phyloP scores from a whole-genome alignment of 1,140 invertebrate genomes.

The Bombyx mandarina region DNA sequence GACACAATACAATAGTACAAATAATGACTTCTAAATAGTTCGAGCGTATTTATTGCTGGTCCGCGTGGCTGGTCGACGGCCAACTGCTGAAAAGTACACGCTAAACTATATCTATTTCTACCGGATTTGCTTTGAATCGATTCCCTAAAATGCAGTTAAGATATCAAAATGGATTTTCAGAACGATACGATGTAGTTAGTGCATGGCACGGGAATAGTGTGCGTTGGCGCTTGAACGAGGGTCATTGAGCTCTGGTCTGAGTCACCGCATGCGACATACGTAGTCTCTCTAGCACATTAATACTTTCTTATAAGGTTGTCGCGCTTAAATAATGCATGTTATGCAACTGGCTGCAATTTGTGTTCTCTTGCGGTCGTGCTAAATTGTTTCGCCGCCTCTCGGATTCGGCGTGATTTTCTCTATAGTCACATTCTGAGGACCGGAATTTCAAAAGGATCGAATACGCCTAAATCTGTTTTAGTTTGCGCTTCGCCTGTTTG shows the following conservation, averaged over 20 bases:
- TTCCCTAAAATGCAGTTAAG: neutral
- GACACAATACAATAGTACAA: slow-evolving; percentile 3
- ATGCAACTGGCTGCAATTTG: slow-evolving; percentile 60
- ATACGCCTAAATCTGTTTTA: no score
- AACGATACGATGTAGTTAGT: slow-evolving; percentile 42
- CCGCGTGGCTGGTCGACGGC: slow-evolving; percentile 2
- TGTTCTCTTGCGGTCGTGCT: slow-evolving; percentile 23
- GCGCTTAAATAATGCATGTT: slow-evolving; percentile 65
- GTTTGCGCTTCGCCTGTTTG: no score
- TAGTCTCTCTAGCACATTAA: slow-evolving; percentile 60
- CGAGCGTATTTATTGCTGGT: neutral
- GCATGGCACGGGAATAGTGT: slow-evolving; percentile 44
- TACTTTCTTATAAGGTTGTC: slow-evolving; percentile 66
- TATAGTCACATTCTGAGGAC: neutral
- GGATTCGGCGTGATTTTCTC: slow-evolving; percentile 11
- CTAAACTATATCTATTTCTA: neutral
- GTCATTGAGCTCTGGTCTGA: slow-evolving; percentile 53
- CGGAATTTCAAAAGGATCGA: no score
- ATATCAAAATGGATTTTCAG: slow-evolving; percentile 20
- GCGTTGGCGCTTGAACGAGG: slow-evolving; percentile 37
- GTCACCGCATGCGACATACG: slow-evolving; percentile 53
- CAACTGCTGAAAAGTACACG: slow-evolving; percentile 4
- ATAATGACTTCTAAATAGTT: slow-evolving; percentile 3
- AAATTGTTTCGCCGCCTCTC: slow-evolving; percentile 22
- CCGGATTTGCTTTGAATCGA: neutral